Evolutionary conservation across 2,797 vertebrate species (phyloP).

Genomic region (Gallinago stenura): DNA sequence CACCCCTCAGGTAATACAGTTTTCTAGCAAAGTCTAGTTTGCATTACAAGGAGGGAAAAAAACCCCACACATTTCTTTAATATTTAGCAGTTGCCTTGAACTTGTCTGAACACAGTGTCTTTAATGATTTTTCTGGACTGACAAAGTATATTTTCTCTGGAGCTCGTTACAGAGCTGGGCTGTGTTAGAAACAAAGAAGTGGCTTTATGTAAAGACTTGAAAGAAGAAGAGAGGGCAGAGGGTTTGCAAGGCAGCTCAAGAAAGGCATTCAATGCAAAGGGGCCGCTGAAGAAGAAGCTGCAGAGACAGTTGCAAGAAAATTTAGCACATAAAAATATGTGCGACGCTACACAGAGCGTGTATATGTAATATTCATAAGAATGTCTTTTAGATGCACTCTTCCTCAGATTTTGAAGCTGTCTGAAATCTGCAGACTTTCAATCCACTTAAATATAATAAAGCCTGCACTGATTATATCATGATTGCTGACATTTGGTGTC

Average conservation of each 20-base stretch:
- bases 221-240: not conserved
- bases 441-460: constrained; percentile 72
- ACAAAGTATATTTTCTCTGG: not conserved
- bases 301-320: constrained; percentile 21
- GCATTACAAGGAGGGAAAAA: not conserved
- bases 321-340: constrained; percentile 29
- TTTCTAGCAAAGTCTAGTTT: not conserved
- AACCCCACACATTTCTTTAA: fast-evolving
- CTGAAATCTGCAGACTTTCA: constrained; percentile 65
- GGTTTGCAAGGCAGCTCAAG: not conserved
- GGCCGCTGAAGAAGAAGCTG: constrained; percentile 4
- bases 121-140: constrained; percentile 11
- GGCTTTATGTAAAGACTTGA: not conserved
- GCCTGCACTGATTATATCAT: constrained; percentile 68
- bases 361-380: constrained; percentile 64
- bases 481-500: constrained; percentile 73
- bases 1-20: not conserved
- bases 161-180: not conserved
- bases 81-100: constrained; percentile 10
- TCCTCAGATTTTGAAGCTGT: constrained; percentile 63
- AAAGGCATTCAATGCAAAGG: not conserved
- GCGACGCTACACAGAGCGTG: not conserved
- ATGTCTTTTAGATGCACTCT: constrained; percentile 2
- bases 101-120: not conserved
- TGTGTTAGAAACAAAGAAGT: constrained; percentile 12